Conservation (phyloP, 2,888 invertebrate genomes). For the Myathropa florea region DNA sequence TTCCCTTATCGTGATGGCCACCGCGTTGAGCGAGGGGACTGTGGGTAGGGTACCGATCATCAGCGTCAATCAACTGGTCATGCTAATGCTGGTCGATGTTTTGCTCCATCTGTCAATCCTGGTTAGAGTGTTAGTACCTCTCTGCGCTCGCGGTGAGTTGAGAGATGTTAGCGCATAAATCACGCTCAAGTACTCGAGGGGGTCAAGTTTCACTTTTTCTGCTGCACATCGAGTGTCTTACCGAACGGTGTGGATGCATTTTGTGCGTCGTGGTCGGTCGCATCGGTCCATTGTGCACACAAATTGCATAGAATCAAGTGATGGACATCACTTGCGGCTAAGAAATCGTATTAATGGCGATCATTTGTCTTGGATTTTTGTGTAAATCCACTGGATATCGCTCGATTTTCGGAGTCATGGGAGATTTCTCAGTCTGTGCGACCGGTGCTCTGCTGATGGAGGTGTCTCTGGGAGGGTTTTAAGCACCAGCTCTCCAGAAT, state of each 20-base stretch:
- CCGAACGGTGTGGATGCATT: conserved; percentile 23
- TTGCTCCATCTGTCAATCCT: conserved; percentile 69
- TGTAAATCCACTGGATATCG: background rate
- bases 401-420: background rate
- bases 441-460: too few species aligned
- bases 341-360: too few species aligned
- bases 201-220: conserved; percentile 70
- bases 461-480: too few species aligned
- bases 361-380: background rate
- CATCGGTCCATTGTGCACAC: background rate
- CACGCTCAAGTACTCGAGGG: conserved; percentile 57
- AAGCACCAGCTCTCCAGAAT: too few species aligned
- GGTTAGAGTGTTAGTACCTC: conserved; percentile 62
- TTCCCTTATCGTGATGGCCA: conserved; percentile 70
- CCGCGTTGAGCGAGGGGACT: conserved; percentile 27
- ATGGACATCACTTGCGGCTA: background rate
- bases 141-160: conserved; percentile 15
- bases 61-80: conserved; percentile 71
- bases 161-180: conserved; percentile 70
- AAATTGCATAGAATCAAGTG: background rate
- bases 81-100: conserved; percentile 68
- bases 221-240: conserved; percentile 23
- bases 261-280: background rate
- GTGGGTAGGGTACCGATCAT: conserved; percentile 38
- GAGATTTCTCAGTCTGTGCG: too few species aligned